Evolutionary conservation across 1,140 invertebrate species (phyloP).

Genomic region (Caenorhabditis briggsae): DNA sequence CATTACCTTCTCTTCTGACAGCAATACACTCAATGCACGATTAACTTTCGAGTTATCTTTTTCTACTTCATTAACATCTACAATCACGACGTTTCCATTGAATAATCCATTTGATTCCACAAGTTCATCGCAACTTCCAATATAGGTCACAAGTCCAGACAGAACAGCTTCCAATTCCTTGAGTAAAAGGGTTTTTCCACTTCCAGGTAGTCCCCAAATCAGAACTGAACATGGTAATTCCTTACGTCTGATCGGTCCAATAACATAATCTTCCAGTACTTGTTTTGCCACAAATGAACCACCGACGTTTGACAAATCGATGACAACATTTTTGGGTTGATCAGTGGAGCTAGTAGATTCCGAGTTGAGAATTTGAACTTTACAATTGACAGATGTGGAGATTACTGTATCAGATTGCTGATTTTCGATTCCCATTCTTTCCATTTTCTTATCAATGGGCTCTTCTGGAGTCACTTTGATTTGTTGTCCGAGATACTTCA

Average conservation of each 20-base stretch:
- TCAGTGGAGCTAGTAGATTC: not conserved
- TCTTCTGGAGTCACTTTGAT: conserved; percentile 8
- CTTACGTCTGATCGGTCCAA: conserved; percentile 31
- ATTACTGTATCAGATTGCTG: not conserved
- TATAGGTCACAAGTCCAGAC: not conserved
- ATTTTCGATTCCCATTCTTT: not conserved
- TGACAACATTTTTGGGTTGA: not conserved
- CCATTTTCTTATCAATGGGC: not conserved
- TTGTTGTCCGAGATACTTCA: conserved; percentile 51
- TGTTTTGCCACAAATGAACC: conserved; percentile 50
- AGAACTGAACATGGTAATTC: conserved; percentile 62
- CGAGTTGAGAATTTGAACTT: conserved; percentile 46
- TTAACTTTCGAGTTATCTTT: conserved; percentile 51
- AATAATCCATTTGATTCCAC: not conserved
- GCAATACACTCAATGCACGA: not conserved
- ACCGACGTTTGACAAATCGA: conserved; percentile 53
- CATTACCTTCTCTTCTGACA: conserved; percentile 25
- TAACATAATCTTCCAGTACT: conserved; percentile 52
- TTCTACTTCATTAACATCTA: conserved; percentile 51
- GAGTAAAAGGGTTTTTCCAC: conserved; percentile 67
- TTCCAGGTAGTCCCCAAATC: conserved; percentile 69
- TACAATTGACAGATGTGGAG: not conserved
- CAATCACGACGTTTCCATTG: not conserved
- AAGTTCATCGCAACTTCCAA: conserved; percentile 44
- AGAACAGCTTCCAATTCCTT: conserved; percentile 44